Conservation (phyloP, 2,888 invertebrate species). For the Drosophila stalkeri region DNA sequence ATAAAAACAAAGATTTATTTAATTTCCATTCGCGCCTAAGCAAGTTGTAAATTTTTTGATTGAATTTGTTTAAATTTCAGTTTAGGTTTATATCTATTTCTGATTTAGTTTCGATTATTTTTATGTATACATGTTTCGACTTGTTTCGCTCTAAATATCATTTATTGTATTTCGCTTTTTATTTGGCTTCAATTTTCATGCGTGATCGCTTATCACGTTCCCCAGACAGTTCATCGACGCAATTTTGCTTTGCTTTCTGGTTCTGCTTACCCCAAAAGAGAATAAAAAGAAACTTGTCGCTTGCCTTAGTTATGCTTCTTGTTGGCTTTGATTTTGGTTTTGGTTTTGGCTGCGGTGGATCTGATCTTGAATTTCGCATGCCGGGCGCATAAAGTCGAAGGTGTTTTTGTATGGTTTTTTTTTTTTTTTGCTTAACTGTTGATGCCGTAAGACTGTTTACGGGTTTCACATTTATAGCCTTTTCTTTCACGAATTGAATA, state of each 20-base stretch:
- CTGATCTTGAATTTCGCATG: conserved; percentile 78
- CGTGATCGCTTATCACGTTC: conserved; percentile 56
- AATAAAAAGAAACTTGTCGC: conserved; percentile 19
- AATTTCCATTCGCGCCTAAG: neutral
- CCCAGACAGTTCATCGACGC: conserved; percentile 14
- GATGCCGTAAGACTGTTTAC: conserved; percentile 33
- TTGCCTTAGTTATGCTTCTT: conserved; percentile 22
- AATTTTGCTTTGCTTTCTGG: conserved; percentile 18
- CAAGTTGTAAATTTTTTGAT: neutral
- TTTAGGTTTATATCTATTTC: neutral
- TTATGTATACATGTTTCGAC: conserved; percentile 15
- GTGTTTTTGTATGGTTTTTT: conserved; percentile 38
- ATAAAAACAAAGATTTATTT: neutral
- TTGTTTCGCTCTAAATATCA: conserved; percentile 6
- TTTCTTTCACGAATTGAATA: conserved; percentile 47
- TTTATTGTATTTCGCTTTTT: conserved; percentile 16
- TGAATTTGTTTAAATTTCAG: neutral
- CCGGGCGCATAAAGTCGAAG: conserved; percentile 56
- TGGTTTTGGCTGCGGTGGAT: conserved; percentile 23
- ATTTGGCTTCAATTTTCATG: conserved; percentile 31
- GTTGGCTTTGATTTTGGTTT: conserved; percentile 5
- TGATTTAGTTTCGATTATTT: neutral
- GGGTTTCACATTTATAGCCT: conserved; percentile 28
- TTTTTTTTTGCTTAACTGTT: conserved; percentile 27
- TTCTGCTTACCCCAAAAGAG: conserved; percentile 33